phyloP scores from a whole-genome alignment of 2,797 vertebrate genomes.

The Clarias platycephalus region DNA sequence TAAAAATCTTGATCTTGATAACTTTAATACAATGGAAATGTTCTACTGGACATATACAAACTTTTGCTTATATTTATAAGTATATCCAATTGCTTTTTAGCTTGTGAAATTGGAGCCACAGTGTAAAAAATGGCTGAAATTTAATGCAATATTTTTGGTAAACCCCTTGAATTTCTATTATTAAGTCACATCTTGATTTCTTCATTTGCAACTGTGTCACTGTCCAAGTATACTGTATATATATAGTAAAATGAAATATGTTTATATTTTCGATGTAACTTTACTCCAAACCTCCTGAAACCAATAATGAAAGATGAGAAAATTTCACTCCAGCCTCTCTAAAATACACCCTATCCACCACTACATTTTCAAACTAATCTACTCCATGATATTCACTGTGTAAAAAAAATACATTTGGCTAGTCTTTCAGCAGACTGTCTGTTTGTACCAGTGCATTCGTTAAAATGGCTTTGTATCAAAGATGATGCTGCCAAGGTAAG shows the following conservation, averaged over 20 bases:
- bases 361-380: neutral
- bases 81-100: no score
- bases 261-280: neutral
- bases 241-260: neutral
- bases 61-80: no score
- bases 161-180: no score
- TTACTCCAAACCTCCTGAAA: neutral
- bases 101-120: no score
- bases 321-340: neutral
- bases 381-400: neutral
- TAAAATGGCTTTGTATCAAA: neutral
- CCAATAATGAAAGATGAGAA: neutral
- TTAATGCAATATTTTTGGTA: no score
- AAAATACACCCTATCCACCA: neutral
- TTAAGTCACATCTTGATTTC: no score
- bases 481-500: neutral
- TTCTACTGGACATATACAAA: no score
- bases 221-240: no score
- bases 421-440: neutral
- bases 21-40: no score
- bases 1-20: no score
- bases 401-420: neutral
- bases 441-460: neutral
- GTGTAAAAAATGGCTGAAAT: no score
- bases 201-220: no score